A percentile compares a stretch with the other conserved stretches of the same genome.
These are phyloP conservation scores for Pantala flavescens DNA, from an alignment of 1,140 invertebrate species.

Conservation along the genomic window DNA sequence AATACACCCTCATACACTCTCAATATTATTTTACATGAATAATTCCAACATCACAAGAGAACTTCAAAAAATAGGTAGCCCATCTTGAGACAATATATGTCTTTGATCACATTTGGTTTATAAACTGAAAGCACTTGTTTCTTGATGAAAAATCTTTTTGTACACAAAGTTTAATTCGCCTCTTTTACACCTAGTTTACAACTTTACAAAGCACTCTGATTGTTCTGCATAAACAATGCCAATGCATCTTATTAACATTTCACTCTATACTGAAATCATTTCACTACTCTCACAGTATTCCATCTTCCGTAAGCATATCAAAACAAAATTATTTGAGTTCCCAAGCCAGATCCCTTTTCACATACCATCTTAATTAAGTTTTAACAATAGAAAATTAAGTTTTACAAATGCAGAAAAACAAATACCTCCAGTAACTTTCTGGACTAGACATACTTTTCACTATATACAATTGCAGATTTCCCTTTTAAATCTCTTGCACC, in stretches of 20 bases:
- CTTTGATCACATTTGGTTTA: slow-evolving; percentile 12
- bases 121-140: slow-evolving; percentile 16
- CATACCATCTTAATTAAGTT: background rate
- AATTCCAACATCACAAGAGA: slow-evolving; percentile 13
- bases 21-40: slow-evolving; percentile 6
- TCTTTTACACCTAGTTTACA: slow-evolving; percentile 12
- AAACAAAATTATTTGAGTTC: slow-evolving; percentile 14
- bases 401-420: slow-evolving; percentile 14
- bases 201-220: slow-evolving; percentile 12
- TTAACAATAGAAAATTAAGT: slow-evolving; percentile 16
- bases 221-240: slow-evolving; percentile 9
- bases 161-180: background rate
- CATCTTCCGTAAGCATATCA: background rate
- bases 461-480: background rate
- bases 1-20: slow-evolving; percentile 1
- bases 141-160: slow-evolving; percentile 11
- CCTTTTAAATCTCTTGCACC: background rate
- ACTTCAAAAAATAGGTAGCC: slow-evolving; percentile 16
- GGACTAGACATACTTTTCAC: slow-evolving; percentile 14
- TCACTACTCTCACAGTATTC: background rate
- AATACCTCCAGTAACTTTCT: slow-evolving; percentile 12
- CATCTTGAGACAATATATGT: background rate
- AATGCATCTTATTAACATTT: slow-evolving; percentile 1
- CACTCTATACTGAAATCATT: slow-evolving; percentile 13
- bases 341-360: slow-evolving; percentile 12